These are phyloP conservation scores for Otolemur garnettii DNA, from an alignment of 2,113 vertebrate species.

Conservation along the genomic window DNA sequence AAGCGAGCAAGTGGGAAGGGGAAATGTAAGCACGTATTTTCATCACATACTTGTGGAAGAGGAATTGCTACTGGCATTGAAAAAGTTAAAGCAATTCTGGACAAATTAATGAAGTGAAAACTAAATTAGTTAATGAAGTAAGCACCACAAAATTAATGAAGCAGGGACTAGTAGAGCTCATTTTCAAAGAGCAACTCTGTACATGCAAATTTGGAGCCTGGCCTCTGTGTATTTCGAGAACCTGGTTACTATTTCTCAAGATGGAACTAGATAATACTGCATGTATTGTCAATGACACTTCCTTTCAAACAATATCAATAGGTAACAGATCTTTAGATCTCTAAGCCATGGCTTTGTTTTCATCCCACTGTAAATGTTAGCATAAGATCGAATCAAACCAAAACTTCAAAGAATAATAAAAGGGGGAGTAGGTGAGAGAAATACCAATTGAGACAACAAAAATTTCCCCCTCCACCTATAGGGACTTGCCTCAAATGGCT, in stretches of 20 bases:
- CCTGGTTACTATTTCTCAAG: not conserved
- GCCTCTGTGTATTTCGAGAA: conserved; percentile 41
- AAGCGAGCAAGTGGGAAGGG: not conserved
- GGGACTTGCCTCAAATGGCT: not conserved
- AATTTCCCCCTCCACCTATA: not conserved
- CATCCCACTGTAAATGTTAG: conserved; percentile 15
- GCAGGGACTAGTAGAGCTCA: conserved; percentile 49
- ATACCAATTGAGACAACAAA: not conserved
- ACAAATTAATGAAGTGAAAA: conserved; percentile 79
- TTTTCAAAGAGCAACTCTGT: conserved; percentile 66
- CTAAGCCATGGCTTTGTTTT: conserved; percentile 44
- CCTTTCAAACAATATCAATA: conserved; percentile 63
- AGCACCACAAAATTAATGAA: conserved; percentile 80
- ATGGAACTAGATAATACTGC: not conserved
- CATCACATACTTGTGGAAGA: not conserved
- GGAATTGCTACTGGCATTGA: conserved; percentile 40
- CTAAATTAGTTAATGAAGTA: conserved; percentile 80
- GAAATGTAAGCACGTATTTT: not conserved
- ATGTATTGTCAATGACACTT: not conserved
- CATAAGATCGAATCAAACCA: not conserved
- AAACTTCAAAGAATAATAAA: conserved; percentile 52
- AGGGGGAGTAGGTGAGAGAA: not conserved
- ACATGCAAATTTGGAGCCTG: conserved; percentile 62
- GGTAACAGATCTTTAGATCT: conserved; percentile 12
- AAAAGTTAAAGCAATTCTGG: conserved; percentile 63